Evolutionary conservation across 64 coral and sea anemone species (phyloP), one percentile per base, ranked within the genome.

Genomic region (Montipora foliosa): DNA sequence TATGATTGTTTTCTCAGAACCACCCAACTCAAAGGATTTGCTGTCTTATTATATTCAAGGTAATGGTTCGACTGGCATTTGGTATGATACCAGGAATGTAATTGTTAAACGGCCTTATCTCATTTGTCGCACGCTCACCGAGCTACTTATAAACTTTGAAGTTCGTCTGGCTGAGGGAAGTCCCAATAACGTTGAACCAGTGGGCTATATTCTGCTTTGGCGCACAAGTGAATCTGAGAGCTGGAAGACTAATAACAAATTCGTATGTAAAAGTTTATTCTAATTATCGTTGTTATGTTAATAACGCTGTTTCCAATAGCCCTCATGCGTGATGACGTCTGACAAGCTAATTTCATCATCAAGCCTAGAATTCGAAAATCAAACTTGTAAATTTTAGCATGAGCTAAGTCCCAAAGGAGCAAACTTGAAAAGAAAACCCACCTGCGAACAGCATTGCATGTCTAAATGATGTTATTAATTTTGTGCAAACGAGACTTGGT

Each of bases 71-170:
- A 11, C 14, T 82, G 82, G 82, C 0, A 86, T 72, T 67, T 47
- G 59, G 64, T 13, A 70, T 21, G 82, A 86, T 8, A 86, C 64
- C n/a, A 86, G 82, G 11, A 72, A 86, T 17, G 16, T 67, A 4
- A n/a, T 15, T 50, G 15, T 17, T 37, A 49, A 49, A 49, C 61
- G 66, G 1, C 82, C 82, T 0, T 72, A 72, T 47, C 82, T 86
- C 11, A 71, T 86, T 46, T 86, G 82, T 72, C 82, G 82, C 4
- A 86, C 82, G 0, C 24, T 14, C 4, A 4, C 0, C 10, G 45
- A 25, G 6, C 19, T 86, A 11, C 17, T 86, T 0, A 71, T 86
- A 8, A 86, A 86, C 82, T 70, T 86, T 50, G 64, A 71, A 17
- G 21, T 72, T 72, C 82, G 60, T 69, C 61, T 86, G 19, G 45